These are phyloP conservation scores for Philhelius pedissequus DNA, from an alignment of 2,888 invertebrate species.

Conservation along the genomic window DNA sequence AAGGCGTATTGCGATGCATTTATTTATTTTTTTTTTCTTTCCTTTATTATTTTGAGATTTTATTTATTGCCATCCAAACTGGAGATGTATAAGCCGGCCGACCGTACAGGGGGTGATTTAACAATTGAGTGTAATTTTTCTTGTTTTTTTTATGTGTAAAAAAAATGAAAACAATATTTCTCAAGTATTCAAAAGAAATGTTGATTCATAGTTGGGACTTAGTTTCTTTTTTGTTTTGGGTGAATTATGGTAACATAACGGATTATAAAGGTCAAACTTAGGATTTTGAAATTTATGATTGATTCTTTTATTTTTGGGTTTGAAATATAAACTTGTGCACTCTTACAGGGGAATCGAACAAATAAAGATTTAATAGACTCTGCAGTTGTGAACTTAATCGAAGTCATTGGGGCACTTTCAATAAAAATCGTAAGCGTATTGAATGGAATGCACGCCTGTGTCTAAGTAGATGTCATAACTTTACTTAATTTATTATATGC, in stretches of 20 bases:
- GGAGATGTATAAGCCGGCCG: neutral
- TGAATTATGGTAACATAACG: neutral
- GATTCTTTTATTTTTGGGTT: neutral
- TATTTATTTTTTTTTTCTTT: conserved; percentile 9
- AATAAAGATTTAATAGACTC: no score
- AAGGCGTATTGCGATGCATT: conserved; percentile 48
- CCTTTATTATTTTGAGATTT: conserved; percentile 32
- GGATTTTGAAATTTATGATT: neutral
- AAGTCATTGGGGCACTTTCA: no score
- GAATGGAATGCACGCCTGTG: no score
- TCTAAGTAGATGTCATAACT: no score
- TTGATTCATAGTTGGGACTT: conserved; percentile 47
- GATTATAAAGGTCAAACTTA: neutral
- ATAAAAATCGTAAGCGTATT: no score
- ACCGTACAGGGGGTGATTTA: conserved; percentile 15
- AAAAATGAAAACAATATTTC: conserved; percentile 5
- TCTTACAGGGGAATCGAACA: no score
- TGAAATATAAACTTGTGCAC: neutral
- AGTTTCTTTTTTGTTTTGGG: conserved; percentile 18
- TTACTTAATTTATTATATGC: no score
- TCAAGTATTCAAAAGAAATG: conserved; percentile 5
- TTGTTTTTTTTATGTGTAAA: neutral
- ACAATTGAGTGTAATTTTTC: conserved; percentile 51
- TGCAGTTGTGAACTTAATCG: no score
- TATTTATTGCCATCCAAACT: conserved; percentile 46